phyloP scores from a whole-genome alignment of 1,140 invertebrate species.

The Eueides isabella region DNA sequence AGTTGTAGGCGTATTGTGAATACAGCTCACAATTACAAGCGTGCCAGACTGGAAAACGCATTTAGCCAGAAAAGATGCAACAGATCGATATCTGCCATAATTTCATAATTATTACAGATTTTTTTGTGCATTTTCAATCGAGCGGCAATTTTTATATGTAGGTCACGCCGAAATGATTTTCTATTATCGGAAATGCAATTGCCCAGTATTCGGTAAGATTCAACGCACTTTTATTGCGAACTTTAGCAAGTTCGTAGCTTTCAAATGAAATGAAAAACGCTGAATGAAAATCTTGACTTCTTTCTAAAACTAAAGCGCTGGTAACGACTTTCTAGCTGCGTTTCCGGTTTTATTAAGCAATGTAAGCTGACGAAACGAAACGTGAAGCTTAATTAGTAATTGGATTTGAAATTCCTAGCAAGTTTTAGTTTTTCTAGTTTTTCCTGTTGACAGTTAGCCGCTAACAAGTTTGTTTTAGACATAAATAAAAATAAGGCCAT shows the following conservation, averaged over 20 bases:
- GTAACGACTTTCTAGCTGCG: conserved; percentile 71
- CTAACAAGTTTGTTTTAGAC: conserved; percentile 30
- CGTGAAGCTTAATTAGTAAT: conserved; percentile 76
- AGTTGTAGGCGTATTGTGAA: conserved; percentile 41
- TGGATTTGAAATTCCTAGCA: conserved; percentile 64
- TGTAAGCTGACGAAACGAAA: conserved; percentile 71
- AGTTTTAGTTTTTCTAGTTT: conserved; percentile 36
- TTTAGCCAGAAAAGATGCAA: conserved; percentile 75
- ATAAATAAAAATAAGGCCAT: conserved; percentile 32
- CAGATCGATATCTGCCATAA: conserved; percentile 59
- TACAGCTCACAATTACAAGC: conserved; percentile 61
- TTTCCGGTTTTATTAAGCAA: conserved; percentile 71
- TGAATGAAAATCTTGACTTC: conserved; percentile 66
- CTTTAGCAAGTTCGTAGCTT: conserved; percentile 39
- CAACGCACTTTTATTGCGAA: neutral
- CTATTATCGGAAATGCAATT: neutral
- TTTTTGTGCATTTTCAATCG: neutral
- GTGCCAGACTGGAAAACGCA: conserved; percentile 74
- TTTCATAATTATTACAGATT: conserved; percentile 7
- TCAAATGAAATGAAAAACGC: conserved; percentile 70
- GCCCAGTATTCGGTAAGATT: neutral
- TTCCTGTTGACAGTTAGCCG: conserved; percentile 26
- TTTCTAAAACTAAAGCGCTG: conserved; percentile 69
- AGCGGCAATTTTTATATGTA: neutral
- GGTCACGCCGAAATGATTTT: neutral